Evolutionary conservation across 2,797 vertebrate genomes (phyloP).

Genomic region (Scleropages formosus): DNA sequence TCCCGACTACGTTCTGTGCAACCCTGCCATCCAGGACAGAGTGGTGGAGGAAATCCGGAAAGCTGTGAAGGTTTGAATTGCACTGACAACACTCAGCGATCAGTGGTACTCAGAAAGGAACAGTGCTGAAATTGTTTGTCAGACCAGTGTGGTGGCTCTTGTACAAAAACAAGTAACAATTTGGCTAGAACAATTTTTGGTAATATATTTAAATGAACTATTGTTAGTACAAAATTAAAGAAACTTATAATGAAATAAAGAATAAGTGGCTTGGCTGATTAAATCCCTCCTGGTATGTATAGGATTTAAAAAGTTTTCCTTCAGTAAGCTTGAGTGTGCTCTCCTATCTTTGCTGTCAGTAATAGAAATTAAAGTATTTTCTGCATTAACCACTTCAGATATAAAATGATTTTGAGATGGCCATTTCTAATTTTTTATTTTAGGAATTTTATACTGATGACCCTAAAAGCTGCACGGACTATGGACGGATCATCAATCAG

Average conservation of each 20-base stretch:
- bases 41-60: slow-evolving; percentile 75
- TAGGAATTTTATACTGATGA: slow-evolving; percentile 91
- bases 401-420: not conserved
- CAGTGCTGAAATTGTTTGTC: not conserved
- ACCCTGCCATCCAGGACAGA: slow-evolving; percentile 70
- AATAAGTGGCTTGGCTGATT: no score
- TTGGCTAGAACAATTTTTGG: not conserved
- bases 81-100: no score
- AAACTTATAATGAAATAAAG: no score
- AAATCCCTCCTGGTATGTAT: no score
- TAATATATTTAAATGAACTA: not conserved
- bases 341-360: no score
- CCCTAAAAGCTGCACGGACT: slow-evolving; percentile 79
- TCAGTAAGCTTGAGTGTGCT: no score
- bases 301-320: no score
- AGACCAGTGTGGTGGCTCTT: no score
- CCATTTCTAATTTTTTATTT: not conserved
- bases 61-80: not conserved
- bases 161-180: not conserved
- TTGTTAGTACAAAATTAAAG: no score
- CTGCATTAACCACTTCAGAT: no score
- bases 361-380: no score
- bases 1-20: slow-evolving; percentile 89
- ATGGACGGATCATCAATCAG: slow-evolving; percentile 83
- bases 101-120: not conserved